phyloP scores from a whole-genome alignment of 2,888 invertebrate species.

The Crematogaster levior region DNA sequence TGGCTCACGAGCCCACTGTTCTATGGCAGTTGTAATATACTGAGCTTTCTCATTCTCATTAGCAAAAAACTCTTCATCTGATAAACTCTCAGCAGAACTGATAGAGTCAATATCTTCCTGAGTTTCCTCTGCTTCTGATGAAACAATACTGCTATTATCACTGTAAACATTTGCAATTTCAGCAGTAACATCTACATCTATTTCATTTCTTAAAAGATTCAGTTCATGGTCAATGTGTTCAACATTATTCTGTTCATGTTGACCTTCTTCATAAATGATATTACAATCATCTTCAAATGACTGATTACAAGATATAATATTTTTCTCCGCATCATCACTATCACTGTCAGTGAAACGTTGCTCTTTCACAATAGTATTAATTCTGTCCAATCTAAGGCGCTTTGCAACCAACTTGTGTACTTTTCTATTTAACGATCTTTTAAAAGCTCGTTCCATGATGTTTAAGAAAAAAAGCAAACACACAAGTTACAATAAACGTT shows the following conservation, averaged over 20 bases:
- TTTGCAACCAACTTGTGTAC: background rate
- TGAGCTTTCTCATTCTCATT: constrained; percentile 20
- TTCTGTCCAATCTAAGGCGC: background rate
- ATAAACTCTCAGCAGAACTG: constrained; percentile 7
- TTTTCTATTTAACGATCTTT: constrained; percentile 6
- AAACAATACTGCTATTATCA: background rate
- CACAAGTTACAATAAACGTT: too few species aligned
- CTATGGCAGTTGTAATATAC: background rate
- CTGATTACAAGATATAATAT: background rate
- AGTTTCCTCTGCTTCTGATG: background rate
- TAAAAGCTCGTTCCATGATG: background rate
- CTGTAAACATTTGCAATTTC: background rate
- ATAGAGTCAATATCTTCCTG: background rate
- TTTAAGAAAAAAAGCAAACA: too few species aligned
- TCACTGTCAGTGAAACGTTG: background rate
- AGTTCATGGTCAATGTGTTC: background rate
- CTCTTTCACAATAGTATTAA: background rate
- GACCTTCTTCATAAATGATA: background rate
- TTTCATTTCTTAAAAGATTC: background rate
- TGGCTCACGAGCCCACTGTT: constrained; percentile 31
- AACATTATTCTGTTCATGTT: constrained; percentile 14
- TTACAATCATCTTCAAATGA: constrained; percentile 15
- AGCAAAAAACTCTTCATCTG: constrained; percentile 10
- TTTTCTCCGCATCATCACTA: background rate
- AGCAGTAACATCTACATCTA: background rate